Base-by-base conservation (phyloP, 2,888 invertebrate species). In the Acheta domesticus region DNA sequence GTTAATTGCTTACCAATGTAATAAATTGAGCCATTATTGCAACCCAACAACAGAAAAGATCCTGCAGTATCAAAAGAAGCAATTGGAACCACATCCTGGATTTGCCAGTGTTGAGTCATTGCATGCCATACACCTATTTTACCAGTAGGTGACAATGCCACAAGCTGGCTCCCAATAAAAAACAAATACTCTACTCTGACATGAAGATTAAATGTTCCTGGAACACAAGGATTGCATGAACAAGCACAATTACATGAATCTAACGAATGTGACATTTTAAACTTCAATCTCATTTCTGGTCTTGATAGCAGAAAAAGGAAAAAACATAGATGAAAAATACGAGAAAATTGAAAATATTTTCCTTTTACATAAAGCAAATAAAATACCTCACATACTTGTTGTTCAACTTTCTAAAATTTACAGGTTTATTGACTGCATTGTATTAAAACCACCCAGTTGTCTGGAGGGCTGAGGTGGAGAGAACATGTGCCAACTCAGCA, bases 71-170 rank as follows among this genome's bases (percentile, higher is more conserved):
- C 99, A 86, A 97, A 97, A 0, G 98, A 97, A 12, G 97, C 93
- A 80, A 99, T 96, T 2, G 97, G 96, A 21, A 97, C 95, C 19
- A 98, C 94, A 87, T 98, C 98, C 86, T 98, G 97, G 75, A 96
- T 94, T 89, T 98, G 98, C 97, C 98, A 99, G 87, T 98, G 97
- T 85, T 98, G 97, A 0, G 98, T 97, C 93, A 98, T 98, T 0
- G 98, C 96, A 87, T 99, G 98, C 98, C 98, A 99, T n/a, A 99
- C 98, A 1, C 99, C 98, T 36, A 99, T 95, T 88, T 98, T 98
- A 11, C 96, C 96, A 12, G 93, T 92, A 2, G 94, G 93, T 75
- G 97, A 97, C 48, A 99, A 89, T 0, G 98, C 98, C n/a, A 99
- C 99, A 83, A 99, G 88, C 86, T 99, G 99, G 83, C 96, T 97